Evolutionary conservation across 2,888 invertebrate species (phyloP).

Genomic region (Invenusta paracnida): DNA sequence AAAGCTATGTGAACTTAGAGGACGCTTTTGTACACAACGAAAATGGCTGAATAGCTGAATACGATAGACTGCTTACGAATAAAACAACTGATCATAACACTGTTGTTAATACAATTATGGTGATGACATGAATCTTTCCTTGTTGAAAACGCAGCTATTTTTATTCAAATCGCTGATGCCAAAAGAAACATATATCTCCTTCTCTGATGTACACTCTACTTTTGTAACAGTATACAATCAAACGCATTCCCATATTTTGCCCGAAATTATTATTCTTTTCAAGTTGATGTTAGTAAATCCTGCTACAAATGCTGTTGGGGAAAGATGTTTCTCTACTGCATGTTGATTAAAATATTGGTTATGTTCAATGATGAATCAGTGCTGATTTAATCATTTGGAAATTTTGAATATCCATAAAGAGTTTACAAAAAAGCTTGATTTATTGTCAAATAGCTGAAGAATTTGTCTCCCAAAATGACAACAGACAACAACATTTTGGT

Average conservation of each 20-base stretch:
- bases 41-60: background rate
- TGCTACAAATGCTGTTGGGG: slow-evolving; percentile 10
- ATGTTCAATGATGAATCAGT: slow-evolving; percentile 8
- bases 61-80: background rate
- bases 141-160: slow-evolving; percentile 20
- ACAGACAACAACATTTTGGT: slow-evolving; percentile 6
- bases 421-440: background rate
- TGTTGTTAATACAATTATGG: background rate
- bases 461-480: slow-evolving; percentile 11
- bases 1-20: no score
- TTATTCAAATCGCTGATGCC: slow-evolving; percentile 7
- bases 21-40: background rate
- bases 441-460: background rate
- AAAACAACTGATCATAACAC: background rate
- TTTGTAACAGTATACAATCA: slow-evolving; percentile 14
- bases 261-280: slow-evolving; percentile 12
- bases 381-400: background rate
- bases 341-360: background rate
- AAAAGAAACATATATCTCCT: slow-evolving; percentile 22
- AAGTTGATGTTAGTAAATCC: slow-evolving; percentile 6
- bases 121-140: slow-evolving; percentile 7
- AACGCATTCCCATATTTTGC: slow-evolving; percentile 6
- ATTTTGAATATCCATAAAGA: slow-evolving; percentile 14
- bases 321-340: slow-evolving; percentile 14
- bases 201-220: slow-evolving; percentile 14